Evolutionary conservation across 2,888 invertebrate genomes (phyloP), one percentile per base, ranked within the genome.

Genomic region (Encarsia formosa): DNA sequence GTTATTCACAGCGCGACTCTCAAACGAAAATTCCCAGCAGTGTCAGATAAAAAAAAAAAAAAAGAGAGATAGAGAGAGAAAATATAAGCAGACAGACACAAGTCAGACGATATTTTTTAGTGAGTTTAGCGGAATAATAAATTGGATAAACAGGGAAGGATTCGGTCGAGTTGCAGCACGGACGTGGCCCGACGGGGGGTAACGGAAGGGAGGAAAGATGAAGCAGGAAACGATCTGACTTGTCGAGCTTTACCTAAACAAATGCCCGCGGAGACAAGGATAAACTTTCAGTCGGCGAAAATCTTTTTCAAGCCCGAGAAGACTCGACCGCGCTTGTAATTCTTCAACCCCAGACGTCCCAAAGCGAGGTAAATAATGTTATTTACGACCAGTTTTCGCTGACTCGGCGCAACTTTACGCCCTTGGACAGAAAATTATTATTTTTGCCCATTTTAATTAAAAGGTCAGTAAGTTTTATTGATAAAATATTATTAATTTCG

Each of bases 81-180:
- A 29, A 31, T 15, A n/a, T n/a, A n/a, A 3, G 6, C 3, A 8
- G 16, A 16, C 22, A 19, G 9, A 26, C 43, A 44, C n/a, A 29
- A 34, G 42, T 54, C 54, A 18, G 54, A 46, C 46, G 42, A 50
- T 49, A 54, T 50, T 51, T 54, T 54, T 55, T 48, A 50, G 48
- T 41, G 44, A 48, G 51, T 51, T 51, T 51, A 55, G 51, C 39
- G 44, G n/a, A 48, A 39, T 55, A 51, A 55, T 50, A 51, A 55
- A 55, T 55, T 55, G 48, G 54, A 54, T 50, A 50, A 31, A 37
- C 48, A 15, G 29, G 20, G 18, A 16, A 40, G 15, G 19, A 32
- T 32, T 15, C 44, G 32, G 35, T 13, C 23, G 15, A 37, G 34
- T 5, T 35, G 9, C 16, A 18, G 15, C 16, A 9, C 37, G 15